A percentile compares a stretch with the other conserved stretches of the same genome.
Evolutionary conservation across 1,140 invertebrate species (phyloP).

Genomic region (Lineus longissimus): DNA sequence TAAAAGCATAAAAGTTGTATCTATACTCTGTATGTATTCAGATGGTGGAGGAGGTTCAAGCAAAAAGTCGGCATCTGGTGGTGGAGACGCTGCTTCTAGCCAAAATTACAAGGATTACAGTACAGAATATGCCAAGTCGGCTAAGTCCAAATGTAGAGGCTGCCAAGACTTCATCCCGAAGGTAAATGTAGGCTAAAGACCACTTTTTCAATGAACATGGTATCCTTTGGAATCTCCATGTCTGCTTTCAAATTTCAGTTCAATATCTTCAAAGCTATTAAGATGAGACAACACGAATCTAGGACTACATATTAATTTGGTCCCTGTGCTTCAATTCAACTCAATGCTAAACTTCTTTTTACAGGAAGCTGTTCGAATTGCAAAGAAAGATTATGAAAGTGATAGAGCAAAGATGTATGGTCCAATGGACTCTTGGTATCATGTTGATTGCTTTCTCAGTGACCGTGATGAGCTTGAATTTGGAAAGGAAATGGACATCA

Average conservation of each 20-base stretch:
- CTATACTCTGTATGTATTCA: conserved; percentile 1
- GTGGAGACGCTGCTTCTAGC: conserved; percentile 42
- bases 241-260: too few relatives aligned
- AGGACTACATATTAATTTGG: too few relatives aligned
- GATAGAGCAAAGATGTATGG: conserved; percentile 76
- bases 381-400: conserved; percentile 82
- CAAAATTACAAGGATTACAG: conserved; percentile 62
- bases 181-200: conserved; percentile 43
- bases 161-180: conserved; percentile 86
- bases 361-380: conserved; percentile 73
- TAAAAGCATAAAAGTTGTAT: background rate
- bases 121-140: conserved; percentile 87
- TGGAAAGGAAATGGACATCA: conserved; percentile 28
- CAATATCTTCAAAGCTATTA: background rate
- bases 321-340: too few relatives aligned
- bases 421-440: conserved; percentile 73
- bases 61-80: conserved; percentile 19
- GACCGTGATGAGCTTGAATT: conserved; percentile 72
- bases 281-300: background rate
- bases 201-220: too few relatives aligned
- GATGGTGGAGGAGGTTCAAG: conserved; percentile 20
- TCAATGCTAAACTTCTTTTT: too few relatives aligned
- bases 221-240: too few relatives aligned
- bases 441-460: conserved; percentile 86
- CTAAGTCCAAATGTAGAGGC: conserved; percentile 72